Evolutionary conservation across 2,888 invertebrate species (phyloP), one percentile per base, ranked within the genome.

Genomic region (Hypena proboscidalis): DNA sequence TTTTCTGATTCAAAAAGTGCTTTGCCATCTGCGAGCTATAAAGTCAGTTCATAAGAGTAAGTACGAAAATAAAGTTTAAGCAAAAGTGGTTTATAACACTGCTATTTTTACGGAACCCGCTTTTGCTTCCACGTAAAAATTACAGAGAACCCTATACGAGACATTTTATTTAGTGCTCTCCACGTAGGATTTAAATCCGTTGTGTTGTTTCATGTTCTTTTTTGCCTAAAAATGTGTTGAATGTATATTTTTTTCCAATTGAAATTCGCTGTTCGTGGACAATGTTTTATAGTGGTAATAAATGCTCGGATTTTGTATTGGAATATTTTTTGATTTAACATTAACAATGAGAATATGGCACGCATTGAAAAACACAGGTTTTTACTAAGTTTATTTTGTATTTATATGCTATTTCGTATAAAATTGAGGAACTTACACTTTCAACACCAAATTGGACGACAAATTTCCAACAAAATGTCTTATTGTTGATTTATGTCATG

Each of bases 1-100:
- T 63, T 55, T 46, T 21, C 37, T 22, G 34, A 54, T 58, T 48
- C 20, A 51, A 44, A 42, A 46, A 51, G 43, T 37, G 39, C 45
- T 44, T 47, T 38, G 41, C 43, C 43, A 51, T 55, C 41, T 58
- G 42, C 54, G 27, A 35, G 37, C 39, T 32, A 47, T 63, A 61
- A 63, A 58, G 43, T 36, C 10, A 33, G 36, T 39, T 45, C 51
- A 47, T 65, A 58, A 49, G 46, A 58, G 49, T 48, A 50, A 58
- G 58, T 58, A 44, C 53, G 22, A 35, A 30, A 56, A 30, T 61
- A 59, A 61, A 63, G 46, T 56, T 41, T 34, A 23, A 34, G 7
- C 53, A 53, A 45, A 57, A 53, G 35, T 39, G 36, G 30, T 44
- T 42, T 52, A 61, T 64, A 61, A 56, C 39, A 35, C 34, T 19